Base-by-base conservation (phyloP, 2,888 invertebrate genomes). In the Diaperis boleti region DNA sequence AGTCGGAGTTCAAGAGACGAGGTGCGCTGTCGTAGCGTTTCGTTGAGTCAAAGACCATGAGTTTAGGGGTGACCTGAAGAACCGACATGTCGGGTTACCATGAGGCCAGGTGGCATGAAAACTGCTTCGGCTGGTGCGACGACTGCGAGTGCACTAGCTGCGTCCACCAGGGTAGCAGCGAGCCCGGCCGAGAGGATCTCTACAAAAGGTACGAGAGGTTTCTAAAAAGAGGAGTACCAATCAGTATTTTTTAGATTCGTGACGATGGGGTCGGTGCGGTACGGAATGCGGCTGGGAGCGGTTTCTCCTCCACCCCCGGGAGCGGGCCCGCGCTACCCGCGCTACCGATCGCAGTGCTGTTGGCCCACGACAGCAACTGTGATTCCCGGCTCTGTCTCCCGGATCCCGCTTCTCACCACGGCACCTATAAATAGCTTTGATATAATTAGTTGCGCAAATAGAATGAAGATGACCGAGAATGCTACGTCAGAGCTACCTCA, bases 241-340 rank as follows among this genome's bases (percentile, higher is more conserved):
- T 26, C 26, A 26, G 6, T 15, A 13, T 47, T 26, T 29, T 29
- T 10, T 44, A 76, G 76, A 64, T 76, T 72, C 59, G 71, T 74
- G 72, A 74, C 74, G 10, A 86, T 89, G 81, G 89, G 89, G 75
- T 87, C 88, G 75, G 88, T 89, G 80, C 87, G 89, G 78, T 89
- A 89, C 83, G 88, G 89, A 71, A 87, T 89, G 72, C 86, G 89
- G 76, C 85, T 87, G 77, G 87, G 87, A 74, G 86, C 87, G 60
- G 81, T 81, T 37, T 81, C 81, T 20, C 82, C 82, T 57, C 82
- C 82, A 69, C 81, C 81, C 67, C 82, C 81, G 60, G 82, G 81
- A 71, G 79, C 79, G 52, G 81, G 80, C 75, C 85, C 85, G 77
- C 85, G 86, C 59, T 81, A 81, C 75, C 85, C 85, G 77, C 85